Evolutionary conservation across 2,888 invertebrate genomes (phyloP).

Genomic region (Pyrrhia umbra): DNA sequence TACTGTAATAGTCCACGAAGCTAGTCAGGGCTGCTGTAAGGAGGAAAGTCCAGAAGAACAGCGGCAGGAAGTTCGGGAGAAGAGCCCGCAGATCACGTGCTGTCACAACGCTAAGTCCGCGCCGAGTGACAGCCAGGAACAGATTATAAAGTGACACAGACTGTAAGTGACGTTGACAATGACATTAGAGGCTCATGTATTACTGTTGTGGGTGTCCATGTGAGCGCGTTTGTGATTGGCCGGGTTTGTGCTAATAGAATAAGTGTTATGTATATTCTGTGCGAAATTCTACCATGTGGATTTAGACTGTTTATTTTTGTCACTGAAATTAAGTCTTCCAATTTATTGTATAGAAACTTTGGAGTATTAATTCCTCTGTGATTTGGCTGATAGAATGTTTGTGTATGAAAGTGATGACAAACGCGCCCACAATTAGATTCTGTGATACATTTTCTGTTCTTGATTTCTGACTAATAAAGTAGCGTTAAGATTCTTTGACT

Average conservation of each 20-base stretch:
- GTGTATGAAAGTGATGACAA: constrained; percentile 26
- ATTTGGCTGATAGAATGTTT: neutral
- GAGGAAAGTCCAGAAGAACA: constrained; percentile 58
- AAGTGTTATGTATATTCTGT: neutral
- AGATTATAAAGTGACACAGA: constrained; percentile 73
- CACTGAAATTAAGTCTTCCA: constrained; percentile 23
- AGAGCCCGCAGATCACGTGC: constrained; percentile 83
- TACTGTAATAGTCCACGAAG: constrained; percentile 60
- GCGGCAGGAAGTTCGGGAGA: constrained; percentile 70
- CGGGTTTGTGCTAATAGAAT: constrained; percentile 1
- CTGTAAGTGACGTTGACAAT: constrained; percentile 4
- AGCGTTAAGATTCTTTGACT: constrained; percentile 29
- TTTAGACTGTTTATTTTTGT: neutral
- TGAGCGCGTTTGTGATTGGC: constrained; percentile 29
- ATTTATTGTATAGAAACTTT: neutral
- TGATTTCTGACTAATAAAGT: constrained; percentile 29
- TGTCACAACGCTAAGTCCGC: constrained; percentile 75
- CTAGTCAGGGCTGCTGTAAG: constrained; percentile 62
- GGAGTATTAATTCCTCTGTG: constrained; percentile 1
- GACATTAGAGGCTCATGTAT: constrained; percentile 41
- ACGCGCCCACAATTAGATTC: constrained; percentile 33
- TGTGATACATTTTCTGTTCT: constrained; percentile 51
- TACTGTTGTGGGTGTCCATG: constrained; percentile 40
- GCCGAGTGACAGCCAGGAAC: constrained; percentile 82
- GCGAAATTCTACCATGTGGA: neutral